Evolutionary conservation across 2,113 vertebrate species (phyloP).

Genomic region (Emydocephalus ijimae): DNA sequence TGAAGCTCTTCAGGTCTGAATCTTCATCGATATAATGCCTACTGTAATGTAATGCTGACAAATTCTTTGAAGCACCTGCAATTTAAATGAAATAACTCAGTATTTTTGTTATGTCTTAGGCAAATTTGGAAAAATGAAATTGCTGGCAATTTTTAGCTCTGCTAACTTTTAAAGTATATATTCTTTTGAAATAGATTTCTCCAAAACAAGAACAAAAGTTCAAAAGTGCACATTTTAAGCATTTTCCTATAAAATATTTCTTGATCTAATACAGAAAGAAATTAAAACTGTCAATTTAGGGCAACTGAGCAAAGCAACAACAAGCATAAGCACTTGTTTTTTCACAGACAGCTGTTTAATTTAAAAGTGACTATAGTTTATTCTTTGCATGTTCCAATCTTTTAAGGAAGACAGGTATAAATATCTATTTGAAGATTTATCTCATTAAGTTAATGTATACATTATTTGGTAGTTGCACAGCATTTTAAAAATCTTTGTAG

Average conservation of each 20-base stretch:
- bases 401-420: conserved; percentile 1
- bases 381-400: conserved; percentile 1
- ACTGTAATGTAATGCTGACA: neutral
- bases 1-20: neutral
- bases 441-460: conserved; percentile 29
- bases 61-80: no score
- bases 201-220: neutral
- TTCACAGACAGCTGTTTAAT: neutral
- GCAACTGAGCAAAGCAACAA: neutral
- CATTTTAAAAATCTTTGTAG: neutral
- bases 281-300: neutral
- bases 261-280: neutral
- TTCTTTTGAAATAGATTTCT: neutral
- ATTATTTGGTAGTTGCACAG: conserved; percentile 7
- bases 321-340: neutral
- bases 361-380: neutral
- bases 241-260: neutral
- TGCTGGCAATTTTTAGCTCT: neutral
- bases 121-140: neutral
- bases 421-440: conserved; percentile 28
- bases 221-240: neutral
- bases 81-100: neutral
- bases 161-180: neutral
- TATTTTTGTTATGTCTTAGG: neutral
- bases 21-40: neutral